Evolutionary conservation across 2,797 vertebrate genomes (phyloP).

Genomic region (Protosalanx chinensis): DNA sequence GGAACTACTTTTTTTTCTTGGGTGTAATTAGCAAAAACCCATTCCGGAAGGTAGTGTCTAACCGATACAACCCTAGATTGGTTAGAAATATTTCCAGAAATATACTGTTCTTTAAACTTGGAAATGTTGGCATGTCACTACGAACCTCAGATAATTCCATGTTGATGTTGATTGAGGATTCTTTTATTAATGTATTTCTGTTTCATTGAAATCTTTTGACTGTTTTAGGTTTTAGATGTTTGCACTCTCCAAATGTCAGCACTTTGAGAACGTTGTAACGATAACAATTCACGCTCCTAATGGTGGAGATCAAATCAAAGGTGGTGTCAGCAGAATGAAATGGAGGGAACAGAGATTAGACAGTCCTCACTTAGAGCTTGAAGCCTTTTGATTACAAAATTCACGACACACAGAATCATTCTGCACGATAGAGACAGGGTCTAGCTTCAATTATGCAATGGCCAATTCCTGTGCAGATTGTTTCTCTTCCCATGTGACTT

Average conservation of each 20-base stretch:
- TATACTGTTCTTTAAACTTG: no score
- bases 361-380: constrained; percentile 1
- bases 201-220: neutral
- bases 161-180: no score
- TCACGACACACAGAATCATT: constrained; percentile 1
- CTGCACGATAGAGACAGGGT: constrained; percentile 7
- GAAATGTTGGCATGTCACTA: no score
- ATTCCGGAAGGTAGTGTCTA: no score
- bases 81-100: no score
- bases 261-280: neutral
- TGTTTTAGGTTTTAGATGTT: no score
- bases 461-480: neutral
- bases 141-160: no score
- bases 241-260: neutral
- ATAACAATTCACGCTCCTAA: constrained; percentile 2
- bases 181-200: neutral
- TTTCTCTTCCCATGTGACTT: constrained; percentile 4
- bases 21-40: neutral
- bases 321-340: constrained; percentile 1
- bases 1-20: neutral
- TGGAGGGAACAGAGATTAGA: neutral
- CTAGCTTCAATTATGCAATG: constrained; percentile 7
- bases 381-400: constrained; percentile 17
- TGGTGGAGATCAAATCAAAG: constrained; percentile 1
- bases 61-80: no score